phyloP scores from a whole-genome alignment of 1,140 invertebrate species.

The Drosophila takahashii region DNA sequence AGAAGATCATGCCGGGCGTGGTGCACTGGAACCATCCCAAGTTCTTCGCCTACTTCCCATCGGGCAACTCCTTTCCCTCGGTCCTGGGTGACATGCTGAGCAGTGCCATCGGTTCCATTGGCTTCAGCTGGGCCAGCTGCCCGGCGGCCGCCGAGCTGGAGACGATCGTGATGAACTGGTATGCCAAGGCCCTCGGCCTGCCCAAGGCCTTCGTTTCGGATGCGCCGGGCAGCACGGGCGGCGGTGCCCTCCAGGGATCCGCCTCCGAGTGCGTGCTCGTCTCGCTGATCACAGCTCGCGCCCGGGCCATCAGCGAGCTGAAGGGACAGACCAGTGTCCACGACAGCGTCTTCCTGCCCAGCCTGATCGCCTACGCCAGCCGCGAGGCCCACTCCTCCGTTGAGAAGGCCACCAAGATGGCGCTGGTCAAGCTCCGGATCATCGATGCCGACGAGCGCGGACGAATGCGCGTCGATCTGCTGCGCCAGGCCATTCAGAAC shows the following conservation, averaged over 20 bases:
- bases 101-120: conserved; percentile 96
- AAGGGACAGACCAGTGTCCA: conserved; percentile 84
- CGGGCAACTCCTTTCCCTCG: conserved; percentile 97
- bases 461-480: conserved; percentile 90
- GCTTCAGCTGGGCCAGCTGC: conserved; percentile 97
- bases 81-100: conserved; percentile 97
- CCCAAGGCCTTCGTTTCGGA: conserved; percentile 86
- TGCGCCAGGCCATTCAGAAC: conserved; percentile 90
- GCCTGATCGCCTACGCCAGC: conserved; percentile 93
- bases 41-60: conserved; percentile 98
- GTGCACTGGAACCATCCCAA: conserved; percentile 99
- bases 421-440: conserved; percentile 94
- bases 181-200: conserved; percentile 87
- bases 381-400: conserved; percentile 96
- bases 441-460: conserved; percentile 94
- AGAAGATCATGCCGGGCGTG: conserved; percentile 96
- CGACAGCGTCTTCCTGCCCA: conserved; percentile 91
- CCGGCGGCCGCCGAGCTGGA: conserved; percentile 94
- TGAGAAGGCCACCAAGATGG: conserved; percentile 97
- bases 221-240: conserved; percentile 87
- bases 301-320: conserved; percentile 90
- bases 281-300: conserved; percentile 91
- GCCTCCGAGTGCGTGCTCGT: conserved; percentile 96
- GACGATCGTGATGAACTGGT: conserved; percentile 90
- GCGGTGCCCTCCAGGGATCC: conserved; percentile 92